Base-by-base conservation (phyloP, 2,888 invertebrate species). In the Euzetes globulus region DNA sequence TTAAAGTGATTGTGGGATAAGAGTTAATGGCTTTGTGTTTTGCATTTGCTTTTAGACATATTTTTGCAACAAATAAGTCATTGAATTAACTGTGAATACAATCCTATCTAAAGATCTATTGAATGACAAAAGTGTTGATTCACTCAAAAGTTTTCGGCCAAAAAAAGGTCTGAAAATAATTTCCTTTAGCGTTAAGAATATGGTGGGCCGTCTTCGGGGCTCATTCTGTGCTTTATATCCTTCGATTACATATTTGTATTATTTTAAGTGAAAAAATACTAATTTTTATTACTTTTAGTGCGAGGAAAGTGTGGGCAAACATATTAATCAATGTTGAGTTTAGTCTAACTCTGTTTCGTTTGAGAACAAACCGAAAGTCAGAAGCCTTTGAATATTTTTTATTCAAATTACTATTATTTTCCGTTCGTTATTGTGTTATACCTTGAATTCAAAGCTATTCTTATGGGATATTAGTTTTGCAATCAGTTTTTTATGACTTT, bases 31-130 rank as follows among this genome's bases (percentile, higher is more conserved):
- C n/a, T n/a, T 6, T 7, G 55, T 55, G 25, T 55, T 55, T 55
- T 55, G 25, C 55, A 55, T 55, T 55, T 25, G 25, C 22, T 55
- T 55, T 25, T 55, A 55, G 55, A 55, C 55, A 55, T 55, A 47
- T 3, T 47, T 11, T 47, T 47, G 2, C 2, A 17, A 47, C 13
- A 47, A 17, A 55, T 6, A 11, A 25, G 55, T 25, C 55, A 22
- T 55, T 55, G 13, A 55, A 25, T 25, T 55, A 25, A 6, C 22
- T 47, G 5, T 55, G 11, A 25, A 7, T 55, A 22, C 22, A 22
- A 52, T 52, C 52, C 19, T 52, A 52, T 52, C 19, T 52, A 52
- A 19, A 52, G 7, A 6, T n/a, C 19, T 52, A n/a, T 52, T 19
- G 22, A 25, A 55, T 25, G 55, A 25, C 22, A 52, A 55, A 55